phyloP scores from a whole-genome alignment of 2,888 invertebrate genomes.

The Alviniconcha strummeri region DNA sequence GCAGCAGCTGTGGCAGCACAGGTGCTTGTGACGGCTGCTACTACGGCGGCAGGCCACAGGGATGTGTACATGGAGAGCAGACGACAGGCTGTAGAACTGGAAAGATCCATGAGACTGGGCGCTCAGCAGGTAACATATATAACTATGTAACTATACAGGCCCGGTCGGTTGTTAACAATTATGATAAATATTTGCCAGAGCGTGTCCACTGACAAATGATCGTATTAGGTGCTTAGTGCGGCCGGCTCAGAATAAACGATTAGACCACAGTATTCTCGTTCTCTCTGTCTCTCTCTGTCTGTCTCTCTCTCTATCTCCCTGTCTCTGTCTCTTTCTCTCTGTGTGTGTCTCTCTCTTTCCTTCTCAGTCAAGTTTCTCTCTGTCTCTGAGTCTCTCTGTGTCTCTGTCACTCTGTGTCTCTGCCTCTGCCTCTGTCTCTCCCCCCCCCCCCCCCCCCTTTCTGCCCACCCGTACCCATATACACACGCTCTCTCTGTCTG shows the following conservation, averaged over 20 bases:
- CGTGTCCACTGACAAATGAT: not conserved
- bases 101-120: not conserved
- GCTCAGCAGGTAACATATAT: not conserved
- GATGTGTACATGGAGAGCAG: conserved; percentile 9
- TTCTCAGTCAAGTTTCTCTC: too few relatives aligned
- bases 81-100: not conserved
- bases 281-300: not conserved
- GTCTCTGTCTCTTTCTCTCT: too few relatives aligned
- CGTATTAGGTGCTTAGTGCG: not conserved
- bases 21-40: not conserved
- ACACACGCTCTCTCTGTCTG: not conserved
- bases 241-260: too few relatives aligned
- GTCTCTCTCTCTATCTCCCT: not conserved
- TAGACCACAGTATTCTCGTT: too few relatives aligned
- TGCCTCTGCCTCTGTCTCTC: too few relatives aligned
- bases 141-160: not conserved
- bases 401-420: too few relatives aligned
- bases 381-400: too few relatives aligned
- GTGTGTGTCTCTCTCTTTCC: too few relatives aligned
- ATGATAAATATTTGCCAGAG: not conserved
- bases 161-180: not conserved
- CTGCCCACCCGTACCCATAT: too few relatives aligned
- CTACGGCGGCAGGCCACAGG: not conserved
- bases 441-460: too few relatives aligned
- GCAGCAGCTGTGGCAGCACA: not conserved